Conservation (phyloP, 2,888 invertebrate species). For the Phorcus lineatus region DNA sequence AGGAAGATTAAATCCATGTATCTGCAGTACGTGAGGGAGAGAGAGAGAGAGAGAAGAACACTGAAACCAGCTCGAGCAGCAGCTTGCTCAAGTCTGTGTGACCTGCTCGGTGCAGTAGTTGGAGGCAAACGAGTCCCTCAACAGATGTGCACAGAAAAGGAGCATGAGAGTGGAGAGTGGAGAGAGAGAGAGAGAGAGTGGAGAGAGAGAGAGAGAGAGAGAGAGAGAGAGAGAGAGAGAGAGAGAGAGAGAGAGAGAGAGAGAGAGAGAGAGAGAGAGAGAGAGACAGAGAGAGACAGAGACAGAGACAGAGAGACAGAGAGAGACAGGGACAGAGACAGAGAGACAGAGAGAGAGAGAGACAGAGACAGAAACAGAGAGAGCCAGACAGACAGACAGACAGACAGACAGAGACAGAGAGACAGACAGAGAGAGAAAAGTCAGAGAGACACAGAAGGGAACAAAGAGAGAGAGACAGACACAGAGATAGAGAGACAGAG, state of each 20-base stretch:
- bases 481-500: too few relatives aligned
- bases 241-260: conserved; percentile 7
- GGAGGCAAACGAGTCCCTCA: background rate
- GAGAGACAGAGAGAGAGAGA: background rate
- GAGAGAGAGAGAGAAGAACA: too few relatives aligned
- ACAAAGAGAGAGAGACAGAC: background rate
- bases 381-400: too few relatives aligned
- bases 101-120: background rate
- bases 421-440: too few relatives aligned
- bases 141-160: too few relatives aligned
- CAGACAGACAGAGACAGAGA: too few relatives aligned
- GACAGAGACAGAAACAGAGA: too few relatives aligned
- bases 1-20: too few relatives aligned
- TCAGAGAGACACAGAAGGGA: background rate
- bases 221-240: conserved; percentile 3
- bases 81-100: background rate
- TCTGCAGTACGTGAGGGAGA: too few relatives aligned
- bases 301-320: background rate
- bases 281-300: background rate
- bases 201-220: background rate
- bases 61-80: background rate
- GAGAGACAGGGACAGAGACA: too few relatives aligned
- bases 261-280: conserved; percentile 1
- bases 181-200: background rate
- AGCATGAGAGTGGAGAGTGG: background rate